These are phyloP conservation scores for Schrankia costaestrigalis DNA, from an alignment of 2,888 invertebrate species.

Conservation along the genomic window DNA sequence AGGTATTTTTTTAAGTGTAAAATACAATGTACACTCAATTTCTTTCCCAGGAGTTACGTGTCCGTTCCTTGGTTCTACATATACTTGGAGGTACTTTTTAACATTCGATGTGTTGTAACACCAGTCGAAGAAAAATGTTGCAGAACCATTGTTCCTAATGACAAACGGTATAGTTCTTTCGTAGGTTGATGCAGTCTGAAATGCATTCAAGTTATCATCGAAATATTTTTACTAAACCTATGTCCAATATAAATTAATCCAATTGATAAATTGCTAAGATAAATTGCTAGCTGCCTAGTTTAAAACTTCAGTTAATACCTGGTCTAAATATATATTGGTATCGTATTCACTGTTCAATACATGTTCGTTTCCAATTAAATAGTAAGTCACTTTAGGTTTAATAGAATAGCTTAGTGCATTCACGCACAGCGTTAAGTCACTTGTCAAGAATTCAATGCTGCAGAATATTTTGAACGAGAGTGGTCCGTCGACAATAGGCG, in stretches of 20 bases:
- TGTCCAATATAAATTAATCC: too few species aligned
- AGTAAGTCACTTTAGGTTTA: constrained; percentile 72
- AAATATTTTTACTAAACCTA: too few species aligned
- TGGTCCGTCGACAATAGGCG: constrained; percentile 77
- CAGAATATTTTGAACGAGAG: constrained; percentile 80
- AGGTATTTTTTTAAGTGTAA: constrained; percentile 62
- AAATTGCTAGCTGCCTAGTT: too few species aligned
- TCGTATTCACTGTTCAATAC: constrained; percentile 52
- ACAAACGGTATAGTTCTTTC: constrained; percentile 62
- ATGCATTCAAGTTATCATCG: too few species aligned
- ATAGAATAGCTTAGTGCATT: constrained; percentile 77
- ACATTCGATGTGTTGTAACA: constrained; percentile 48
- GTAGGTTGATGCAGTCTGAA: constrained; percentile 69
- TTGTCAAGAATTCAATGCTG: constrained; percentile 71
- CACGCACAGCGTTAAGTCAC: constrained; percentile 73
- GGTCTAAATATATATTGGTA: constrained; percentile 69
- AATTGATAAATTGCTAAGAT: too few species aligned
- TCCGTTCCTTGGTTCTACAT: constrained; percentile 59
- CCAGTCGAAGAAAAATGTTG: constrained; percentile 71
- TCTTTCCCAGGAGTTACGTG: constrained; percentile 57
- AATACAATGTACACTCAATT: constrained; percentile 55
- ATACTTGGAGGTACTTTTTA: constrained; percentile 61
- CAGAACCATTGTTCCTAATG: constrained; percentile 68
- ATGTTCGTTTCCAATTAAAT: constrained; percentile 62
- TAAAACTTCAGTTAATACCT: constrained; percentile 50